Evolutionary conservation across 2,113 vertebrate species (phyloP).

Genomic region (Orientallactaga bullata): DNA sequence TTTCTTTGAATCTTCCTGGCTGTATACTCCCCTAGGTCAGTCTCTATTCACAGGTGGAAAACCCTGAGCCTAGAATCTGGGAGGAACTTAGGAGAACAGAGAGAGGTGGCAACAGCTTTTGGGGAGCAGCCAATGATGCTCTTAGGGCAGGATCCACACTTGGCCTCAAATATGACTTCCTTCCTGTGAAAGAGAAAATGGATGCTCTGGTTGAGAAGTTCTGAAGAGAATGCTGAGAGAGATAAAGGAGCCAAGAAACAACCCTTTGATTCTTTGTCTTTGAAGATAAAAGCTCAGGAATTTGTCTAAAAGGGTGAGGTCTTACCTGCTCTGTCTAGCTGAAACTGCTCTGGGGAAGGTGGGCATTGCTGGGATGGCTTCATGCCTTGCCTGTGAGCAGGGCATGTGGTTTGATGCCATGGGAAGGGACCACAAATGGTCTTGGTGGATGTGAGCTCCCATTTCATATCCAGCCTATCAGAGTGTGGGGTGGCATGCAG

Average conservation of each 20-base stretch:
- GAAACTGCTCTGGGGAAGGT: neutral
- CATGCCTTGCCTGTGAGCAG: neutral
- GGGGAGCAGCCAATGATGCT: rapidly evolving
- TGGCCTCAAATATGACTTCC: rapidly evolving
- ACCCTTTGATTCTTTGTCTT: constrained; percentile 51
- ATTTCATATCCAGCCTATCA: no score
- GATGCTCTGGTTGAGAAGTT: neutral
- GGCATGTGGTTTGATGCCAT: rapidly evolving
- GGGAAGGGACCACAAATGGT: neutral
- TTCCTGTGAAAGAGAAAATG: neutral
- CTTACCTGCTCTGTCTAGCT: rapidly evolving
- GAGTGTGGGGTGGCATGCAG: rapidly evolving
- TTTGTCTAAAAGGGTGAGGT: neutral
- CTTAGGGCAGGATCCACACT: rapidly evolving
- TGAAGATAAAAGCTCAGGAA: constrained; percentile 48
- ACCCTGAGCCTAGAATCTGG: neutral
- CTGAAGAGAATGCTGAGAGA: neutral
- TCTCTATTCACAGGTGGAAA: neutral
- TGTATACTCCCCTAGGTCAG: no score
- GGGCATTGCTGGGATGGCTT: rapidly evolving
- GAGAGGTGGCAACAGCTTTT: neutral
- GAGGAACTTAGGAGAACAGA: neutral
- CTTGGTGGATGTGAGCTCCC: neutral
- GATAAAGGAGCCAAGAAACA: neutral
- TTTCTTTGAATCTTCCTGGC: neutral